A percentile compares a stretch with the other conserved stretches of the same genome.
Conservation (phyloP, 1,140 invertebrate genomes). For the Pantala flavescens region DNA sequence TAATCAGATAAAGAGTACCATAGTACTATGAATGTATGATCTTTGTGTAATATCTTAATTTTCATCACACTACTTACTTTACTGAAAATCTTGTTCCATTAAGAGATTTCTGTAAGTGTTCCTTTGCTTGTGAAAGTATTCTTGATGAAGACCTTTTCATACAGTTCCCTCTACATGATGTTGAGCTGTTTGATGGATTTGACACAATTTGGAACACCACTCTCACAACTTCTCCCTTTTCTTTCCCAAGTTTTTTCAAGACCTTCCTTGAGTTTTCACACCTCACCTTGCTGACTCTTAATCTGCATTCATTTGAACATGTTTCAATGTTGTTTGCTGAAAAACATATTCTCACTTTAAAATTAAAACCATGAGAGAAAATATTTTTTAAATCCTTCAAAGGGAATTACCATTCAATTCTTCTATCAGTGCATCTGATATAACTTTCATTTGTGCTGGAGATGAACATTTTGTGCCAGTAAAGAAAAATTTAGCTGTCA, state of each 20-base stretch:
- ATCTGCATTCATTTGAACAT: not conserved
- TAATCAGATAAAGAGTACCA: too few relatives aligned
- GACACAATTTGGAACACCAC: not conserved
- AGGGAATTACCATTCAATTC: not conserved
- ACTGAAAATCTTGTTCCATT: not conserved
- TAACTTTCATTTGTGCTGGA: not conserved
- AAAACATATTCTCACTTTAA: not conserved
- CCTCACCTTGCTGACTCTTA: not conserved
- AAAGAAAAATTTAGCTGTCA: not conserved
- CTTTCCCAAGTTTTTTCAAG: not conserved
- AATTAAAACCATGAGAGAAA: not conserved
- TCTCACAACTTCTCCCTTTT: not conserved
- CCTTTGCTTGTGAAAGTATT: not conserved
- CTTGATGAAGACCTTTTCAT: not conserved
- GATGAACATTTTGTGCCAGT: not conserved
- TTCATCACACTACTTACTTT: not conserved
- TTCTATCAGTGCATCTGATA: not conserved
- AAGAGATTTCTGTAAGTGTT: not conserved
- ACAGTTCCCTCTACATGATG: not conserved
- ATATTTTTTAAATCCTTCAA: not conserved
- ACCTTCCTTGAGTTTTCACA: not conserved
- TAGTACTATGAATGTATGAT: too few relatives aligned
- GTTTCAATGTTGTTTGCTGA: not conserved
- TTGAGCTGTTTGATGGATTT: not conserved
- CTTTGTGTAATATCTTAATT: too few relatives aligned